phyloP scores from a whole-genome alignment of 1,140 invertebrate genomes.

The Apis florea region DNA sequence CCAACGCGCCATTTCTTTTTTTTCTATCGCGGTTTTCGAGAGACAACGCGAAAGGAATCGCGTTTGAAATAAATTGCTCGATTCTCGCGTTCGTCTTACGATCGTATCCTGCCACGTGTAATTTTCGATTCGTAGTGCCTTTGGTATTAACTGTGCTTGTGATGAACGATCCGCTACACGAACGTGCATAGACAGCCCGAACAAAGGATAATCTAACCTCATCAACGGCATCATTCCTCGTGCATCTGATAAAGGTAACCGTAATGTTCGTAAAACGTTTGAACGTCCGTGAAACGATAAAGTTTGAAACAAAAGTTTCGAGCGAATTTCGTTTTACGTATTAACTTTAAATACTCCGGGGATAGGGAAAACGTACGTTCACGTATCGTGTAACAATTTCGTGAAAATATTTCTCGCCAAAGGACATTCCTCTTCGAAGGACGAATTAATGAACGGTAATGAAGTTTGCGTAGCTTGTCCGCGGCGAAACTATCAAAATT shows the following conservation, averaged over 20 bases:
- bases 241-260: slow-evolving; percentile 6
- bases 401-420: neutral
- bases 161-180: slow-evolving; percentile 2
- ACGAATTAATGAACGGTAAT: slow-evolving; percentile 11
- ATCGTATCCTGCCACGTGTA: neutral
- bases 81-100: neutral
- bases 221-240: neutral
- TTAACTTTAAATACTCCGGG: too few relatives aligned
- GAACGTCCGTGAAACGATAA: neutral
- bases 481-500: slow-evolving; percentile 24
- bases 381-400: neutral
- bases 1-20: neutral
- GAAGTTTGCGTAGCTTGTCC: neutral
- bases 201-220: slow-evolving; percentile 23
- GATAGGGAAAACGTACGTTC: too few relatives aligned
- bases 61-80: neutral
- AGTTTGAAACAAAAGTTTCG: neutral
- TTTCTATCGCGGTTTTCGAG: neutral
- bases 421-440: neutral
- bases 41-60: neutral
- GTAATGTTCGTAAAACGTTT: neutral
- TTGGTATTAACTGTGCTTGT: neutral
- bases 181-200: neutral
- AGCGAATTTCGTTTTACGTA: neutral
- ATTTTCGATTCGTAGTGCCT: neutral